These are phyloP conservation scores for Sycobia sp. DNA, from an alignment of 1,140 invertebrate species.

Conservation along the genomic window DNA sequence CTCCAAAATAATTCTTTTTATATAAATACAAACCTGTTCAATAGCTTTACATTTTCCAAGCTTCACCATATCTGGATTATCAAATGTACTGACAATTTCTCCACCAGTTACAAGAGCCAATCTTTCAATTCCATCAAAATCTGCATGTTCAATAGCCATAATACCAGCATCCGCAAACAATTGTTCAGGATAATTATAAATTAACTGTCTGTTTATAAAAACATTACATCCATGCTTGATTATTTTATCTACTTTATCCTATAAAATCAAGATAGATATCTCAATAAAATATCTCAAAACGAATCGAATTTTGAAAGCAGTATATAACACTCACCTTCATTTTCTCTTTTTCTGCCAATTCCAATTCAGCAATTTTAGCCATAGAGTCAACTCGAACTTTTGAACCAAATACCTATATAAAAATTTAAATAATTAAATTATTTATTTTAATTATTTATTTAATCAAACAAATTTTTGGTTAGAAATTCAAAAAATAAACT, in stretches of 20 bases:
- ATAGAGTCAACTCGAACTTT: constrained; percentile 96
- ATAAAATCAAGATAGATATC: constrained; percentile 11
- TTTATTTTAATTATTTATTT: constrained; percentile 33
- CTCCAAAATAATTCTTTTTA: no score
- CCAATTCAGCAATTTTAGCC: constrained; percentile 97
- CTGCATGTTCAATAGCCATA: constrained; percentile 99
- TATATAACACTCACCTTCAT: constrained; percentile 75
- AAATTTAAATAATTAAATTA: constrained; percentile 19
- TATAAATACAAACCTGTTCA: constrained; percentile 80
- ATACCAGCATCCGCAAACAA: constrained; percentile 97
- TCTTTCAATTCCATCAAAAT: constrained; percentile 98
- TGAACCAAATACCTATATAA: constrained; percentile 84
- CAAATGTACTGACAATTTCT: constrained; percentile 99
- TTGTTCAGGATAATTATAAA: constrained; percentile 99
- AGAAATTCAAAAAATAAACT: not conserved
- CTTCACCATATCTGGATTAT: constrained; percentile 88
- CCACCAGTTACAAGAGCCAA: constrained; percentile 96
- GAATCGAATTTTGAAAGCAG: no score
- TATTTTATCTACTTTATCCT: constrained; percentile 97
- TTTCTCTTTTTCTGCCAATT: constrained; percentile 98
- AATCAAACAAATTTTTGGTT: not conserved
- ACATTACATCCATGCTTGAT: constrained; percentile 95
- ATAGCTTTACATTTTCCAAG: constrained; percentile 94
- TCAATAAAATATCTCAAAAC: not conserved
- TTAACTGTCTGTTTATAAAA: constrained; percentile 98